Percentiles rank a stretch among this genome's conserved stretches.
Conservation (phyloP, 2,797 vertebrate species). For the Phoxinus dragarum region DNA sequence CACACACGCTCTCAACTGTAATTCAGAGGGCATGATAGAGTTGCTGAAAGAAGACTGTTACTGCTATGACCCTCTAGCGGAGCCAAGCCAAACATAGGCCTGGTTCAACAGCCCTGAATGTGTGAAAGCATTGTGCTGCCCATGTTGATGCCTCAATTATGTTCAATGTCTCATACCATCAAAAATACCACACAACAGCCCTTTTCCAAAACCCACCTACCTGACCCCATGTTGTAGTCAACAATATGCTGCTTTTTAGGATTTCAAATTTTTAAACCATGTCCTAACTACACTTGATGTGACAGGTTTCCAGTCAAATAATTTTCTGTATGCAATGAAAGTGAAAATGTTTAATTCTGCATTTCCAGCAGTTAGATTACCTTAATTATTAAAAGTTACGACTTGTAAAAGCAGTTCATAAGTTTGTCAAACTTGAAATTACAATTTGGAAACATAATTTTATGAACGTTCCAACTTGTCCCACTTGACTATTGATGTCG, state of each 20-base stretch:
- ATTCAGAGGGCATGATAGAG: slow-evolving; percentile 22
- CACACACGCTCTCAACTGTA: neutral
- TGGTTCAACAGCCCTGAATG: neutral
- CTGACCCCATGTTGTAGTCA: neutral
- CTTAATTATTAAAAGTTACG: neutral
- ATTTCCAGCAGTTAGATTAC: neutral
- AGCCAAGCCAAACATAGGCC: slow-evolving; percentile 28
- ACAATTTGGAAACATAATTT: neutral
- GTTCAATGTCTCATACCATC: slow-evolving; percentile 6
- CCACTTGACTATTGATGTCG: neutral
- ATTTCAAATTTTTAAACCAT: neutral
- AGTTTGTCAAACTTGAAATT: neutral
- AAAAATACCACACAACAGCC: slow-evolving; percentile 4
- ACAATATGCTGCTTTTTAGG: neutral
- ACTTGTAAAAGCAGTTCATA: neutral
- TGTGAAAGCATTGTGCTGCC: neutral
- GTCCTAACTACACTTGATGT: neutral
- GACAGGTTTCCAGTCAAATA: neutral
- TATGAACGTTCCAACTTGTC: neutral
- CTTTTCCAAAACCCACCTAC: neutral
- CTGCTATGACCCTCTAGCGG: neutral
- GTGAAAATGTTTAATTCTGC: neutral
- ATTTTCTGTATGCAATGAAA: neutral
- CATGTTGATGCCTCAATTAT: slow-evolving; percentile 27
- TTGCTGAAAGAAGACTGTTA: slow-evolving; percentile 13